Conservation (phyloP, 2,113 vertebrate genomes). For the Siphamia tubifer region DNA sequence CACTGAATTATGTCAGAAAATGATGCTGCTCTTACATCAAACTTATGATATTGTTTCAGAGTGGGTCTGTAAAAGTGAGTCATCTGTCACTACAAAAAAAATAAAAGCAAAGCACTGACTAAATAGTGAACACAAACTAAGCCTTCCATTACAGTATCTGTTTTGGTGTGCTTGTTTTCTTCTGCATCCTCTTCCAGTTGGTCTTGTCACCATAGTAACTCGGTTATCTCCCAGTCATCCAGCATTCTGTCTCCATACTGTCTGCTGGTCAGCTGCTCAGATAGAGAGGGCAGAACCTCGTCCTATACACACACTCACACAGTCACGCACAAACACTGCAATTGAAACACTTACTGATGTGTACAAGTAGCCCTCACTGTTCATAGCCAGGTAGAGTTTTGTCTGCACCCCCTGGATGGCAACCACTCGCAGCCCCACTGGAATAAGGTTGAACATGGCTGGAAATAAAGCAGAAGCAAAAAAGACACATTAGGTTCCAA, state of each 20-base stretch:
- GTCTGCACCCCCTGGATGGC: slow-evolving; percentile 99
- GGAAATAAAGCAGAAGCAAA: slow-evolving; percentile 41
- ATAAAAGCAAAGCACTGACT: background rate
- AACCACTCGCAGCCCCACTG: slow-evolving; percentile 98
- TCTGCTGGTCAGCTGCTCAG: slow-evolving; percentile 4
- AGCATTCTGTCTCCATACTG: slow-evolving; percentile 16
- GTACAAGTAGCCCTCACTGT: slow-evolving; percentile 97
- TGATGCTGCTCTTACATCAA: background rate
- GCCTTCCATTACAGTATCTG: background rate
- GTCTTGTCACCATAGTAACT: slow-evolving; percentile 59
- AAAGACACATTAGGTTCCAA: background rate
- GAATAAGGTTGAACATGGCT: slow-evolving; percentile 99
- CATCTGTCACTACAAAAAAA: background rate
- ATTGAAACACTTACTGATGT: slow-evolving; percentile 89
- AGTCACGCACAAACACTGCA: background rate
- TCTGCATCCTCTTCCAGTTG: background rate
- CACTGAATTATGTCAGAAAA: slow-evolving; percentile 23
- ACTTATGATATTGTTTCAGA: background rate
- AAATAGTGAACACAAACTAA: background rate
- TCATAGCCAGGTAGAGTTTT: slow-evolving; percentile 98
- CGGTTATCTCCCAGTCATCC: slow-evolving; percentile 16
- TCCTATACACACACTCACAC: background rate
- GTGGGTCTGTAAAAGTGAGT: background rate
- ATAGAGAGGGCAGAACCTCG: background rate
- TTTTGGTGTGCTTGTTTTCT: background rate